Evolutionary conservation across 2,113 vertebrate species (phyloP).

Genomic region (Ivindomyrus marchei): DNA sequence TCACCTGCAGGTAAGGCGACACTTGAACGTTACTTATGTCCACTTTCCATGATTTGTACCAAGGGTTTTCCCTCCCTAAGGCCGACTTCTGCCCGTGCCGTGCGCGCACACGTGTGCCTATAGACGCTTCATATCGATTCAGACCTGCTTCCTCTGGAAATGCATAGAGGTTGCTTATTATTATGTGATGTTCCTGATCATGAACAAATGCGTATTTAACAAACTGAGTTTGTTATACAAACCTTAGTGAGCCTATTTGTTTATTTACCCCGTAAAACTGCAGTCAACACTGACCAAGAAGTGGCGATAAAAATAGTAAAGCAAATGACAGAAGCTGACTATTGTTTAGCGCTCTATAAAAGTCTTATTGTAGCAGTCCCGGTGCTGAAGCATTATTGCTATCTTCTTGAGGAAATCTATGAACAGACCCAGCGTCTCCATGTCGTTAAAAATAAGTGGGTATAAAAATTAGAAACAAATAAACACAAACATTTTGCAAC

Average conservation of each 20-base stretch:
- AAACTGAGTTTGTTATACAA: background rate
- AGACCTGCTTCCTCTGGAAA: background rate
- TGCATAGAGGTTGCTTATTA: background rate
- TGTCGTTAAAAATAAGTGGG: slow-evolving; percentile 2
- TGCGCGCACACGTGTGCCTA: background rate
- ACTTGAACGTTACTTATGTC: background rate
- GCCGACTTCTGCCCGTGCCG: background rate
- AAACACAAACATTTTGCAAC: background rate
- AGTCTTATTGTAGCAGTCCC: background rate
- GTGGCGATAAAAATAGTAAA: background rate
- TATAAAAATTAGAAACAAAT: slow-evolving; percentile 7
- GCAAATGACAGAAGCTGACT: background rate
- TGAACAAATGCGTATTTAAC: background rate
- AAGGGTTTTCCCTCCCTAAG: background rate
- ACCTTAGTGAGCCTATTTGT: background rate
- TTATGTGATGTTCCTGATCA: background rate
- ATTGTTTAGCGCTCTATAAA: background rate
- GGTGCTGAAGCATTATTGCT: background rate
- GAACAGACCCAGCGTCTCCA: slow-evolving; percentile 15
- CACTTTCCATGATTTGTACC: background rate
- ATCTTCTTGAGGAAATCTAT: slow-evolving; percentile 15
- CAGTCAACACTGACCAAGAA: background rate
- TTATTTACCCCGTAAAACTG: background rate
- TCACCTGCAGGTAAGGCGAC: background rate
- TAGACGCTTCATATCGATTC: background rate